Percentiles rank a stretch among this genome's conserved stretches.
phyloP scores from a whole-genome alignment of 2,797 vertebrate genomes.

The Anguilla anguilla region DNA sequence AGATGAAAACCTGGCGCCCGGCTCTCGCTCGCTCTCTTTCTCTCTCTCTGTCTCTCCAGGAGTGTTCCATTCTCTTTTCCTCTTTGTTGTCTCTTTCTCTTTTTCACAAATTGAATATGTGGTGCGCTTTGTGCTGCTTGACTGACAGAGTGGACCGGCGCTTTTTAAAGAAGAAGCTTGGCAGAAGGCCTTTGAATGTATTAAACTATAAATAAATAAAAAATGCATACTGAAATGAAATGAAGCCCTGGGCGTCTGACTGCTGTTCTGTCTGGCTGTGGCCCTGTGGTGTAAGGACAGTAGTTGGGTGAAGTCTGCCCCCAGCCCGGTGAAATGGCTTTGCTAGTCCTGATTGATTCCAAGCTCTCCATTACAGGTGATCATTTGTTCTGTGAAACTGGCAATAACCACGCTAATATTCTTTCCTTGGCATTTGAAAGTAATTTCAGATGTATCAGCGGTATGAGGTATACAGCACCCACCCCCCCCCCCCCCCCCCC shows the following conservation, averaged over 20 bases:
- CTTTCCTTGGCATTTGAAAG: constrained; percentile 22
- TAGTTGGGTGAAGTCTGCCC: neutral
- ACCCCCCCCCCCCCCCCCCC: neutral
- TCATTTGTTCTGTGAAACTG: constrained; percentile 10
- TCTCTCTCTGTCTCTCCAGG: neutral
- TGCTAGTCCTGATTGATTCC: neutral
- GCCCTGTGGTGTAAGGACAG: neutral
- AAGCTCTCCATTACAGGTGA: constrained; percentile 2
- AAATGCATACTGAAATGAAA: neutral
- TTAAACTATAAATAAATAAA: constrained; percentile 4
- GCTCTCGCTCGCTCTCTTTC: neutral
- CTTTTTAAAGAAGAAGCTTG: neutral
- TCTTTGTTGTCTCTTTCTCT: neutral
- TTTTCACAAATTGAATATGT: constrained; percentile 17
- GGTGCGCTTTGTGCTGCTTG: constrained; percentile 13
- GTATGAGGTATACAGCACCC: neutral
- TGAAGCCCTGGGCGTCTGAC: neutral
- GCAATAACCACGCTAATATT: neutral
- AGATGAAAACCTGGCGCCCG: neutral
- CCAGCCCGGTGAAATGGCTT: neutral
- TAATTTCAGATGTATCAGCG: constrained; percentile 15
- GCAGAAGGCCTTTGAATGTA: constrained; percentile 8
- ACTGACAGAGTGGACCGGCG: neutral
- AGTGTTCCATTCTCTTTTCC: neutral
- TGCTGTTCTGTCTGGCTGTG: neutral